Evolutionary conservation across 1,140 invertebrate genomes (phyloP), one percentile per base, ranked within the genome.

Genomic region (Apis dorsata): DNA sequence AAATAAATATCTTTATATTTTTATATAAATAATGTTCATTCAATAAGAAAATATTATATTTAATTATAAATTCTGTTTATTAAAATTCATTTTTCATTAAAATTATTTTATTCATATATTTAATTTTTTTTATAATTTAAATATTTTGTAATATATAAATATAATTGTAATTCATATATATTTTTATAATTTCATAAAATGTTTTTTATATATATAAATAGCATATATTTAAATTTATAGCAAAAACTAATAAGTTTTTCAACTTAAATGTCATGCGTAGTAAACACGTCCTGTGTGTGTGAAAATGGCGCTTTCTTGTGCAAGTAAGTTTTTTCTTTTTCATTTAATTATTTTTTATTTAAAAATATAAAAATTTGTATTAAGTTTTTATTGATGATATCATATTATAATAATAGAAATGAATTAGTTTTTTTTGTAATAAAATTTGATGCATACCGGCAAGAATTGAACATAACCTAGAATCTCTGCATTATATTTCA

Each of bases 301-400:
- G 60, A 92, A 91, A 92, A 95, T 95, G 95, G 94, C 95, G 91
- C 93, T 95, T 51, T 94, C 93, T 89, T 95, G 95, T 94, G 94
- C 95, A 83, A 95, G 95, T 95, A 92, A 95, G 95, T 93, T 86
- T 55, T 81, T 86, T 77, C 72, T 53, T 83, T 44, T 79, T 87
- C 81, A 53, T 80, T 63, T 44, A 63, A 68, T 51, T 82, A 34
- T 71, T 34, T 44, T 77, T 68, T 66, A 66, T 59, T 75, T 57
- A 1, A 5, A 49, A 57, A 72, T 51, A 28, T 1, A 51, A 13
- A 44, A 2, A 77, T 62, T 69, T 69, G n/a, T 17, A 11, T 13
- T n/a, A 59, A 21, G 51, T 57, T 62, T 21, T 2, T 71, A 5
- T 24, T 11, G 17, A 12, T 59, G 8, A 79, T 12, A 1, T 44